phyloP scores from a whole-genome alignment of 2,888 invertebrate genomes.

The Hanleya hanleyi region DNA sequence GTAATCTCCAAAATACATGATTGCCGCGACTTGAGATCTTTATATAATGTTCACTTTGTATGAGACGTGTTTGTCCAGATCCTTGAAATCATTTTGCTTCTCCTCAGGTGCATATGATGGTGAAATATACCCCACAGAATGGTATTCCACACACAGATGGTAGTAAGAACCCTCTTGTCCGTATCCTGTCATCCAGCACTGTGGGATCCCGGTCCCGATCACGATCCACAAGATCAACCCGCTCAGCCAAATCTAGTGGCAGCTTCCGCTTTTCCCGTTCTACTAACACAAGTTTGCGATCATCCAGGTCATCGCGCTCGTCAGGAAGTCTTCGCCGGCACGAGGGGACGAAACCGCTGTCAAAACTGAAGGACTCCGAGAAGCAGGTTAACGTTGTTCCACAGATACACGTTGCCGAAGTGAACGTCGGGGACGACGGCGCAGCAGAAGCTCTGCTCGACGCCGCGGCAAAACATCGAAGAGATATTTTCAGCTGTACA shows the following conservation, averaged over 20 bases:
- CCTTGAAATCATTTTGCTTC: neutral
- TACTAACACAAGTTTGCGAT: slow-evolving; percentile 50
- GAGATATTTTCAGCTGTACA: slow-evolving; percentile 45
- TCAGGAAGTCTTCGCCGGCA: neutral
- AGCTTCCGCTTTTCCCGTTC: slow-evolving; percentile 50
- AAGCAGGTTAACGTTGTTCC: slow-evolving; percentile 6
- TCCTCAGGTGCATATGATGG: neutral
- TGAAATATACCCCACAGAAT: slow-evolving; percentile 3
- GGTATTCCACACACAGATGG: neutral
- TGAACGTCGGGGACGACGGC: neutral
- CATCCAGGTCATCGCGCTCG: slow-evolving; percentile 27
- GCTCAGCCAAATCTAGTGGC: too few relatives aligned
- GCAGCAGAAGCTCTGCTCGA: neutral
- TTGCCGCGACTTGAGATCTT: too few relatives aligned
- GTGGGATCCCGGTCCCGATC: neutral
- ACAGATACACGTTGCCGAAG: neutral
- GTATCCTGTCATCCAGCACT: neutral
- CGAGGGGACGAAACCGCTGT: neutral
- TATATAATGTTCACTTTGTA: too few relatives aligned
- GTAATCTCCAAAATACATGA: too few relatives aligned
- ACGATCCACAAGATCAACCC: neutral
- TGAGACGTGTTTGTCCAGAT: too few relatives aligned
- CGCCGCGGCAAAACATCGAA: slow-evolving; percentile 17
- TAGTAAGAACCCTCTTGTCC: neutral
- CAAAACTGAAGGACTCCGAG: slow-evolving; percentile 4